Conservation (phyloP, 2,113 vertebrate species). For the Gopherus flavomarginatus region DNA sequence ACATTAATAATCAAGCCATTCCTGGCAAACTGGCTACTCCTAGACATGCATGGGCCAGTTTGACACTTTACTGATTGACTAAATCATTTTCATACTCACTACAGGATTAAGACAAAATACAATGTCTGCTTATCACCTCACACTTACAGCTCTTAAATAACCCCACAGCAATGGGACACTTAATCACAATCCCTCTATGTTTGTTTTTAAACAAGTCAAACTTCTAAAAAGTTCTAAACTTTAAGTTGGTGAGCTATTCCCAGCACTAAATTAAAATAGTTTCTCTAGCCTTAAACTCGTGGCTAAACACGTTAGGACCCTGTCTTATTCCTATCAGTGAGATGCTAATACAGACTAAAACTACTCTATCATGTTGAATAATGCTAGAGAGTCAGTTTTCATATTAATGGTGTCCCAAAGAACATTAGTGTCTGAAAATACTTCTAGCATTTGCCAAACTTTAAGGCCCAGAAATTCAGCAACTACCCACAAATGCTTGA, state of each 20-base stretch:
- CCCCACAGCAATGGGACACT: not conserved
- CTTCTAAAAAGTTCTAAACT: not conserved
- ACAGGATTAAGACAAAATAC: not conserved
- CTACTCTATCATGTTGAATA: not conserved
- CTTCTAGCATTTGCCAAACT: not conserved
- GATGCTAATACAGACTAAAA: accelerated
- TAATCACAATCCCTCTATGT: not conserved
- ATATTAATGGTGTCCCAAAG: accelerated
- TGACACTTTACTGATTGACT: not conserved
- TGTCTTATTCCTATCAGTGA: not conserved
- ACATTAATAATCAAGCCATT: not conserved
- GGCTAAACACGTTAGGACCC: accelerated
- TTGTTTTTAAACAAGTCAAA: not conserved
- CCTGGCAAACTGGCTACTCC: not conserved
- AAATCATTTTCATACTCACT: not conserved
- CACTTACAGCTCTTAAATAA: not conserved
- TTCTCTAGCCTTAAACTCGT: not conserved
- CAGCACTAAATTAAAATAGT: not conserved
- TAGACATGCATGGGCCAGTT: not conserved
- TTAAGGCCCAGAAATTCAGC: not conserved
- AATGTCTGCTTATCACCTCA: not conserved
- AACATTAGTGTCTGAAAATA: not conserved
- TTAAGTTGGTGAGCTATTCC: accelerated
- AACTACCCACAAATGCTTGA: accelerated
- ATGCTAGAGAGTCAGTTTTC: accelerated